Percentiles rank a stretch among this genome's conserved stretches.
Evolutionary conservation across 2,113 vertebrate species (phyloP).

Genomic region (Hepsetus odoe): DNA sequence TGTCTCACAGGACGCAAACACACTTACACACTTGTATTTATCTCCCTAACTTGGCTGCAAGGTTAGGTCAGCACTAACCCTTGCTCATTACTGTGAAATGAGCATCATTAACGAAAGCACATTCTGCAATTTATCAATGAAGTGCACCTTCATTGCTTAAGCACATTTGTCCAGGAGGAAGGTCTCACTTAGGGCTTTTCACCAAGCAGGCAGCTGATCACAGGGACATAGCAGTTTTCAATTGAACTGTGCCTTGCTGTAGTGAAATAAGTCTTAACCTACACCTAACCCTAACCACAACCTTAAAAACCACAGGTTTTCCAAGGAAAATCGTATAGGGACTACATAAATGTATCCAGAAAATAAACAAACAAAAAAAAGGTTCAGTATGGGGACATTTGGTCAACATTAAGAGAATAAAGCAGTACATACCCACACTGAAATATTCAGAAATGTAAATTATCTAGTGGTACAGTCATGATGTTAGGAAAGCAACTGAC

Average conservation of each 20-base stretch:
- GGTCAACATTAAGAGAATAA: background rate
- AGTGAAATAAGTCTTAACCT: background rate
- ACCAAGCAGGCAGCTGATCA: conserved; percentile 39
- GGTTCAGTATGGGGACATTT: background rate
- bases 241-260: background rate
- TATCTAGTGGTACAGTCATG: background rate
- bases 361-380: too few species aligned
- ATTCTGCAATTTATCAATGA: conserved; percentile 67
- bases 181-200: conserved; percentile 52
- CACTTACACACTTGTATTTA: conserved; percentile 54
- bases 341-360: too few species aligned
- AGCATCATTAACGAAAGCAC: conserved; percentile 69
- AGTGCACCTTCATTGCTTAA: conserved; percentile 69
- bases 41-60: conserved; percentile 63
- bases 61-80: conserved; percentile 68
- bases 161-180: conserved; percentile 64
- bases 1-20: conserved; percentile 22
- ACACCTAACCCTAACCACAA: background rate
- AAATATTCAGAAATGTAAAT: background rate
- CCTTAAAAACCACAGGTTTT: background rate
- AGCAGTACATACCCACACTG: background rate
- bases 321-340: too few species aligned
- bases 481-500: conserved; percentile 20
- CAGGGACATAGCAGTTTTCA: conserved; percentile 22
- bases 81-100: conserved; percentile 72